Evolutionary conservation across 2,113 vertebrate genomes (phyloP), one percentile per base, ranked within the genome.

Genomic region (Albula goreensis): DNA sequence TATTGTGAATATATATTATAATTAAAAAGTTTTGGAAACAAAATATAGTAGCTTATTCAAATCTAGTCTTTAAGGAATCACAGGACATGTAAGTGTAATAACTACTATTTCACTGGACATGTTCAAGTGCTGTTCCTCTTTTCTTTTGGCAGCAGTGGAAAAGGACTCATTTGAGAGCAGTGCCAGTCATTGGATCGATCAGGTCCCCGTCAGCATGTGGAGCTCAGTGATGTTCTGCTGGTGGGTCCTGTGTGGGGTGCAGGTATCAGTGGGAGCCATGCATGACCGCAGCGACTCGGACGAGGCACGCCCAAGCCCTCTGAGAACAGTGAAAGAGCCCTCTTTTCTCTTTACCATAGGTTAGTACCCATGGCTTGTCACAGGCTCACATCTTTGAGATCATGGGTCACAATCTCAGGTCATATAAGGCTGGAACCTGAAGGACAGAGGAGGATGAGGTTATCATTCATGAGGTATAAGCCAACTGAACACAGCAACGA

Each of bases 251-350:
- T 87, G 89, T 10, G 87, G 94, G 49, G 82, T 94, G 78, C 91
- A 53, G 25, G 79, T 92, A 60, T 89, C 92, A 4, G 91, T 89
- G 1, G 88, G 89, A 1, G 22, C 93, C 6, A 89, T 94, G 56
- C 92, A 91, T 57, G 92, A 90, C 80, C 91, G 89, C 83, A 12
- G 89, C 3, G 92, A 85, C 3, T 74, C 92, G 78, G 91, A 94
- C 0, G 88, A 91, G 2, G 66, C 85, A 10, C 91, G 87, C 0
- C 83, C 80, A 0, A 49, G 60, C 0, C 83, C 88, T 6, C 89
- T 87, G 51, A 91, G 41, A 0, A 17, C 86, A 0, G n/a, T 49
- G 4, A 77, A 70, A 19, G 92, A 94, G 48, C 2, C 86, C 12
- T 78, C 88, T 0, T 94, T 90, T 86, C 88, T 94, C 25, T 87